Conservation (phyloP, 2,797 vertebrate species). For the Cossypha dichroa region DNA sequence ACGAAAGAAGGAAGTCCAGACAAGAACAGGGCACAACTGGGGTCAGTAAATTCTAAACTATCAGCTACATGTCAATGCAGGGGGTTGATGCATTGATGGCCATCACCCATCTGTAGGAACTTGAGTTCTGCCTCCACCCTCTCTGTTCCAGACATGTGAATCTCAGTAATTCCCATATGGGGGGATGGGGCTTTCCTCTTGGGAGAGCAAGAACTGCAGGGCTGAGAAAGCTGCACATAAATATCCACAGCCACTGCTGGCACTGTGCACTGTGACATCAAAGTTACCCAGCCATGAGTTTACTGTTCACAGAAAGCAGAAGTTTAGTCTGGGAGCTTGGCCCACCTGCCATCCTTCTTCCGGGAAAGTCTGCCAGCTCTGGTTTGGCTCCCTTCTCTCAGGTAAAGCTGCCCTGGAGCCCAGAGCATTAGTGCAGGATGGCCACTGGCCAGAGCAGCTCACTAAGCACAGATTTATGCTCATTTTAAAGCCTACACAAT, state of each 20-base stretch:
- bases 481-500: background rate
- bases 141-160: background rate
- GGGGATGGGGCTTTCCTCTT: background rate
- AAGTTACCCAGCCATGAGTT: background rate
- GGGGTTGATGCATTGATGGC: background rate
- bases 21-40: background rate
- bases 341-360: background rate
- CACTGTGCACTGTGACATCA: rapidly evolving
- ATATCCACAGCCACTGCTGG: background rate
- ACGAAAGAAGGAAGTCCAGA: background rate
- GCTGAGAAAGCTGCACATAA: background rate
- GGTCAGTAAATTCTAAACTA: background rate
- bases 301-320: background rate
- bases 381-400: background rate
- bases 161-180: rapidly evolving
- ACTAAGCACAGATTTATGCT: background rate
- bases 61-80: background rate
- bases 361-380: background rate
- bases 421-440: background rate
- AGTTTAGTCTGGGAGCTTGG: background rate
- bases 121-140: background rate
- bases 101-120: background rate
- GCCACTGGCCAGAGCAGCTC: background rate
- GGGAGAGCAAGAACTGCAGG: background rate
- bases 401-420: background rate